Base-by-base conservation (phyloP, 1,140 invertebrate species). In the Saccostrea glomerata region DNA sequence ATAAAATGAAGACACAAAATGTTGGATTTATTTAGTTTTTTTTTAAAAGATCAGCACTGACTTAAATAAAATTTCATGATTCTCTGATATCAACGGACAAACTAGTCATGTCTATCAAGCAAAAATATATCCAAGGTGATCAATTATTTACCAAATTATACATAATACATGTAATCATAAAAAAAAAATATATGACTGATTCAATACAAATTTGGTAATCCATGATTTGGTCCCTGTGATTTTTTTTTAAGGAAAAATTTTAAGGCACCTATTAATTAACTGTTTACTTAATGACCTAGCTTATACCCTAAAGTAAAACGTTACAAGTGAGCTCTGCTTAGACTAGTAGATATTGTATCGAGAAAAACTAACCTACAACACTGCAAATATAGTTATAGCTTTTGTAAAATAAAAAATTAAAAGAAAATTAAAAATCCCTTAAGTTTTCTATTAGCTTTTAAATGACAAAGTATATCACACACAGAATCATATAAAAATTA, bases 171-270 rank as follows among this genome's bases (percentile, higher is more conserved):
- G 30, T 2, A 7, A 47, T 47, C 47, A 6, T 47, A 3, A 6
- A 47, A 47, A 47, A 47, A 47, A 47, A 47, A 2, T 5, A 7
- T 36, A 36, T 9, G 47, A 47, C 47, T 47, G 47, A 47, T 63
- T 63, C n/a, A 20, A 63, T 20, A 63, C 4, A n/a, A 63, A 47
- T 63, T 63, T 6, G 17, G 58, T 63, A 63, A 77, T 77, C 30
- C 70, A 77, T 17, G 25, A 77, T 77, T 77, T 77, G 70, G 70
- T 77, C 70, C 70, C 70, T 30, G 30, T 77, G 70, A 36, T 40
- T 15, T 30, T 15, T 63, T 63, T 66, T 20, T 36, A 77, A 77
- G 30, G 4, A 30, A 77, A 36, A 77, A 15, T 77, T 25, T 30
- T 77, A 77, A 77, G 70, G 70, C 70, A 77, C 70, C 70, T 30